These are phyloP conservation scores for Alauda arvensis DNA, from an alignment of 2,797 vertebrate species.

Conservation along the genomic window DNA sequence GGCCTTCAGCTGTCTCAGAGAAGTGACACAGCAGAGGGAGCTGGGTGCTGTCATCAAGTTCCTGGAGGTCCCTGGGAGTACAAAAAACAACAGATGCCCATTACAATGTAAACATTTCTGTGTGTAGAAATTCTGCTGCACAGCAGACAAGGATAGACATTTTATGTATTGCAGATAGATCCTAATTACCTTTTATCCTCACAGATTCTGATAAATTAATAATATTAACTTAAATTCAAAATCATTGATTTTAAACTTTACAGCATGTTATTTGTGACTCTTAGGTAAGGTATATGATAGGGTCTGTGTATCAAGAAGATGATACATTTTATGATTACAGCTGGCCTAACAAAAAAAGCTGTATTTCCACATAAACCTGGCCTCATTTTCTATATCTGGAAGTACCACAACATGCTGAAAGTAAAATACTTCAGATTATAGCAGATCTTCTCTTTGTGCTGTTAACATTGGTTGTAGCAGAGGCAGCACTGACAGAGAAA, in stretches of 20 bases:
- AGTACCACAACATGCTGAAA: neutral
- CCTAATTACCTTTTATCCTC: neutral
- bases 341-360: neutral
- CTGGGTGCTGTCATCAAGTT: slow-evolving; percentile 95
- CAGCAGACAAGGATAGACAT: neutral
- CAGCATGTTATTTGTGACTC: neutral
- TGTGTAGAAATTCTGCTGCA: neutral
- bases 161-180: neutral
- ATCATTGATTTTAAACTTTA: neutral
- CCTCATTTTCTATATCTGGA: neutral
- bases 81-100: neutral
- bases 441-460: neutral
- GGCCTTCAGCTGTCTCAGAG: slow-evolving; percentile 95
- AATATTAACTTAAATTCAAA: neutral
- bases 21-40: slow-evolving; percentile 96
- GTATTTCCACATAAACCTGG: neutral
- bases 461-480: neutral
- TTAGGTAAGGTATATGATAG: neutral
- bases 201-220: neutral
- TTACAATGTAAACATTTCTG: neutral
- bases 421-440: neutral
- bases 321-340: neutral
- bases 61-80: slow-evolving; percentile 88
- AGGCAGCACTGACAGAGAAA: neutral
- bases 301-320: neutral